A percentile compares a stretch with the other conserved stretches of the same genome.
Evolutionary conservation across 2,888 invertebrate species (phyloP).

Genomic region (Eristalis intricaria): DNA sequence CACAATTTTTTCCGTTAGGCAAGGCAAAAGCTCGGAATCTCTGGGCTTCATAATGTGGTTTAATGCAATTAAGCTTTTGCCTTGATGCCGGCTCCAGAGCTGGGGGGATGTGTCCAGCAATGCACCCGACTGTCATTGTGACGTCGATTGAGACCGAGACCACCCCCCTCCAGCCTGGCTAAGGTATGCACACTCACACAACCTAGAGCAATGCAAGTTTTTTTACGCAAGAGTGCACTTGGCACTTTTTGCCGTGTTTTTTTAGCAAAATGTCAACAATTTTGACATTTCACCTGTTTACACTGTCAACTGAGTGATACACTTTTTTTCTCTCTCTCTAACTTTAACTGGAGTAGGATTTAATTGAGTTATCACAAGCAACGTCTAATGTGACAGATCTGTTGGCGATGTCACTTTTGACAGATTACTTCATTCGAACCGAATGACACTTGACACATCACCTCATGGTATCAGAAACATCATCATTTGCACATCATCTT

Average conservation of each 20-base stretch:
- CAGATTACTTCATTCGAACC: background rate
- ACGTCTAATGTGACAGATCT: background rate
- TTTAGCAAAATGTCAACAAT: constrained; percentile 20
- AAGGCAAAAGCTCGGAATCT: constrained; percentile 73
- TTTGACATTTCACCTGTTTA: constrained; percentile 21
- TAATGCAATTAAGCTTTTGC: constrained; percentile 55
- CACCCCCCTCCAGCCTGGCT: constrained; percentile 29
- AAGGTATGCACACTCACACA: constrained; percentile 69
- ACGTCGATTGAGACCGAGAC: background rate
- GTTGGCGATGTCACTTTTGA: background rate
- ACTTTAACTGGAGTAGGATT: background rate
- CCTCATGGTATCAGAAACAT: too few relatives aligned
- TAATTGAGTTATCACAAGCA: too few relatives aligned
- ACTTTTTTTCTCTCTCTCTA: background rate
- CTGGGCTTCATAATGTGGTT: constrained; percentile 53
- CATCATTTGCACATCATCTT: too few relatives aligned
- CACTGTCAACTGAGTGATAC: constrained; percentile 33
- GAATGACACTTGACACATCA: background rate
- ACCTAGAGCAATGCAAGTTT: constrained; percentile 73
- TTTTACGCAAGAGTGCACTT: constrained; percentile 53
- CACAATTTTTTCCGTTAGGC: constrained; percentile 73
- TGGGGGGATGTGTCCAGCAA: background rate
- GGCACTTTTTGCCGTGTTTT: constrained; percentile 47
- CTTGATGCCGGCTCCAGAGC: constrained; percentile 65
- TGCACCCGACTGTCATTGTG: background rate